Percentiles rank a stretch among this genome's conserved stretches.
These are phyloP conservation scores for Isotomurus palustris DNA, from an alignment of 2,888 invertebrate species.

Conservation along the genomic window DNA sequence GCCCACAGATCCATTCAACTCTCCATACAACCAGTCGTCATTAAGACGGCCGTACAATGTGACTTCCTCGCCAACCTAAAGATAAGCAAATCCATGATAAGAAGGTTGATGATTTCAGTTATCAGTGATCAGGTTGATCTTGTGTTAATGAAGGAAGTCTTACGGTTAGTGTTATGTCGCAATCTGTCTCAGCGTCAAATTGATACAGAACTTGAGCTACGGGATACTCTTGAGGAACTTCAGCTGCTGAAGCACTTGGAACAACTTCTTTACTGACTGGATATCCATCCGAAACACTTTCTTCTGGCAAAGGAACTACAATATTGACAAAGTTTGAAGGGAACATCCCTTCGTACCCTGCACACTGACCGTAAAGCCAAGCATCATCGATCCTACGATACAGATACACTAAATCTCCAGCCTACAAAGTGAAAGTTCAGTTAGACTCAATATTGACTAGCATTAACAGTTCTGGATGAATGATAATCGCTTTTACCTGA, in stretches of 20 bases:
- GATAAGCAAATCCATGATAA: slow-evolving; percentile 1
- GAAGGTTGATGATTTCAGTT: too few relatives aligned
- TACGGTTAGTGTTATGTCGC: slow-evolving; percentile 36
- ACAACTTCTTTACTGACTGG: neutral
- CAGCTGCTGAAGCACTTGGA: neutral
- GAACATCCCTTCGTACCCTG: slow-evolving; percentile 50
- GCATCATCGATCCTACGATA: slow-evolving; percentile 49
- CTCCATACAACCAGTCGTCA: slow-evolving; percentile 48
- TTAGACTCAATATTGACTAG: too few relatives aligned
- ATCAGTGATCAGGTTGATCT: too few relatives aligned
- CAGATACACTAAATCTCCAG: slow-evolving; percentile 50
- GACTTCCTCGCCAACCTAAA: slow-evolving; percentile 46
- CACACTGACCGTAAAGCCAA: slow-evolving; percentile 50
- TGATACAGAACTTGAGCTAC: slow-evolving; percentile 30
- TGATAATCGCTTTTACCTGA: slow-evolving; percentile 16
- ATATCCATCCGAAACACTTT: neutral
- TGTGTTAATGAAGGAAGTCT: too few relatives aligned
- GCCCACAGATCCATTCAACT: slow-evolving; percentile 43
- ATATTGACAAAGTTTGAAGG: slow-evolving; percentile 49
- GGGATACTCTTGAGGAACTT: neutral
- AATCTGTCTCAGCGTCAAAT: slow-evolving; percentile 40
- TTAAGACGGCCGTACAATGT: slow-evolving; percentile 44
- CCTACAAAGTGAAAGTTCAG: slow-evolving; percentile 44
- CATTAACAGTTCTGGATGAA: neutral
- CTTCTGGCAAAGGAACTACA: slow-evolving; percentile 34